These are phyloP conservation scores for Larimichthys crocea DNA, from an alignment of 2,113 vertebrate genomes.

Conservation along the genomic window DNA sequence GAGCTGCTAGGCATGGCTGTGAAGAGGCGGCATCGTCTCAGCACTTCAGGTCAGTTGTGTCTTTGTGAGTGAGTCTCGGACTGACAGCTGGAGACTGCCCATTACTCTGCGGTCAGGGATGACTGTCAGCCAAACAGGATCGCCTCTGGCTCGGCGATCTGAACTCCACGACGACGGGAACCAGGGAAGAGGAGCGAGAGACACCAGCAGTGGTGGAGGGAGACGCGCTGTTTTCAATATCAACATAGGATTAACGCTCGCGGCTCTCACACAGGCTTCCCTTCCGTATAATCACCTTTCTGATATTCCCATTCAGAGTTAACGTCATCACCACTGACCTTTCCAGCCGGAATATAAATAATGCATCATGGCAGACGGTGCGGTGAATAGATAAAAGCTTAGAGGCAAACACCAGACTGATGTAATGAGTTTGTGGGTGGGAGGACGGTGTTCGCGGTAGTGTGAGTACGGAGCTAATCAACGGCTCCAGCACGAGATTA, in stretches of 20 bases:
- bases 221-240: constrained; percentile 10
- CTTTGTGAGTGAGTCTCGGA: background rate
- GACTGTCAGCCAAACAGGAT: constrained; percentile 20
- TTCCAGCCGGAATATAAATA: constrained; percentile 49
- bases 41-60: background rate
- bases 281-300: constrained; percentile 54
- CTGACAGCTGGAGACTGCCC: constrained; percentile 16
- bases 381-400: constrained; percentile 46
- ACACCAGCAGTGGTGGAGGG: background rate
- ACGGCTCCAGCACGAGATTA: constrained; percentile 3
- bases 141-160: constrained; percentile 31
- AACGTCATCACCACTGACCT: constrained; percentile 54
- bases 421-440: constrained; percentile 39
- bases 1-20: background rate
- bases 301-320: constrained; percentile 44
- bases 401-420: constrained; percentile 19
- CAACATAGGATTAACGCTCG: constrained; percentile 22
- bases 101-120: constrained; percentile 32
- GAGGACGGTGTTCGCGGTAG: background rate
- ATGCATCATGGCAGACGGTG: constrained; percentile 4
- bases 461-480: constrained; percentile 29
- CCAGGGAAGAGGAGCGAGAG: constrained; percentile 19
- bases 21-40: background rate
- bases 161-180: constrained; percentile 6
- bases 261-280: background rate